A percentile compares a stretch with the other conserved stretches of the same genome.
Conservation (phyloP, 2,113 vertebrate species). For the Megaceryle torquata region DNA sequence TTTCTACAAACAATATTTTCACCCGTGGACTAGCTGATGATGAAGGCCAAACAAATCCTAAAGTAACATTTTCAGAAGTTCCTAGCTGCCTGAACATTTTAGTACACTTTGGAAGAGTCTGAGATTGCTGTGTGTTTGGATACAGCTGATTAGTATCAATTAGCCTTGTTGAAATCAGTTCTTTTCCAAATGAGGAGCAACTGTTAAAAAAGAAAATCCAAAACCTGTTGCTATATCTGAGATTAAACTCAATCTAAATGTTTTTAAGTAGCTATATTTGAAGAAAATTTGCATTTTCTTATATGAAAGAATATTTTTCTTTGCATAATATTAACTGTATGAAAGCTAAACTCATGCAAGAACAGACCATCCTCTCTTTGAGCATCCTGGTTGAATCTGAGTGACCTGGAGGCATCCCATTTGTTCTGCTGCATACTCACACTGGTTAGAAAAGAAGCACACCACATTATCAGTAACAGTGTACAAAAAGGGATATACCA, state of each 20-base stretch:
- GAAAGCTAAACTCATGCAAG: not conserved
- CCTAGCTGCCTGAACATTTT: not conserved
- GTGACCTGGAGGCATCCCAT: constrained; percentile 91
- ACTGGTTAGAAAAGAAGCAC: constrained; percentile 69
- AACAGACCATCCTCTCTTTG: constrained; percentile 93
- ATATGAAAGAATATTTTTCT: not conserved
- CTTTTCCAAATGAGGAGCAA: not conserved
- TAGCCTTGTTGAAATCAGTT: not conserved
- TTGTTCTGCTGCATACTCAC: constrained; percentile 92
- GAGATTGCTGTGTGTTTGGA: not conserved
- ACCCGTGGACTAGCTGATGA: not conserved
- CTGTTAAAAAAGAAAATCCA: not conserved
- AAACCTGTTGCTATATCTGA: not conserved
- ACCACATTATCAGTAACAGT: not conserved
- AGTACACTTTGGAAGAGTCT: not conserved
- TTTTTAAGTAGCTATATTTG: not conserved
- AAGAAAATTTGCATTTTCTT: not conserved
- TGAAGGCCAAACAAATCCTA: not conserved
- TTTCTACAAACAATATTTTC: not conserved
- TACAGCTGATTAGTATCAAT: not conserved
- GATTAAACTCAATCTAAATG: not conserved
- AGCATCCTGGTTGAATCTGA: constrained; percentile 95
- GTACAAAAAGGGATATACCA: not conserved
- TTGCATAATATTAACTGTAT: not conserved
- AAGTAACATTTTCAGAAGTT: not conserved